Conservation (phyloP, 2,888 invertebrate species). For the Epinotia nisella region DNA sequence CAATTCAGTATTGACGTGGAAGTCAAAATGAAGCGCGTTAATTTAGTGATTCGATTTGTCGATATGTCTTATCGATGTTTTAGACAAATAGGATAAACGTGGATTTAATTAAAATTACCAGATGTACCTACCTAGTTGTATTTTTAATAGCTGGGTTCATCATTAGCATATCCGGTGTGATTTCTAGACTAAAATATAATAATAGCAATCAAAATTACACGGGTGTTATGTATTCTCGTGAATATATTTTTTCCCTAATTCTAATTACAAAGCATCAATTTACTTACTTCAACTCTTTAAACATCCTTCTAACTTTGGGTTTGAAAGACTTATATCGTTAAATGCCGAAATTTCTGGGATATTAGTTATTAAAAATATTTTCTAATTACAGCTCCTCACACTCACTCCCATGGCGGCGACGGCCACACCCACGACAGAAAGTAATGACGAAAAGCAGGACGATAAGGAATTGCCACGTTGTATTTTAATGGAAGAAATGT, state of each 20-base stretch:
- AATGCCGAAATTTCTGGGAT: neutral
- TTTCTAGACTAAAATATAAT: neutral
- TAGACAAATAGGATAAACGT: neutral
- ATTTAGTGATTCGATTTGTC: constrained; percentile 20
- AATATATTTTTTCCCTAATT: neutral
- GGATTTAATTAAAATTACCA: neutral
- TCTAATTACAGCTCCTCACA: constrained; percentile 69
- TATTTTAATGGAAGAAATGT: neutral
- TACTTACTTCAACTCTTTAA: neutral
- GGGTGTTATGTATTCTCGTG: neutral
- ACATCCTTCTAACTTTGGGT: neutral
- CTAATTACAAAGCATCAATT: neutral
- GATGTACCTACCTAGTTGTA: neutral
- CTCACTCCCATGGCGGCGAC: constrained; percentile 57
- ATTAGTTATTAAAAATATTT: constrained; percentile 3
- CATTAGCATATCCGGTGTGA: neutral
- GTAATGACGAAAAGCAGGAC: constrained; percentile 5
- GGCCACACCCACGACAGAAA: constrained; percentile 52
- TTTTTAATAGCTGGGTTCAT: neutral
- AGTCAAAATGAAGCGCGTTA: neutral
- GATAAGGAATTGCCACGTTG: neutral
- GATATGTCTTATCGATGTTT: constrained; percentile 10
- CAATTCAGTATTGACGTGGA: neutral
- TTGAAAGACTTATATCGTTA: neutral
- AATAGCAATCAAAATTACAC: neutral